phyloP scores from a whole-genome alignment of 2,888 invertebrate species.

The Cistogaster globosa region DNA sequence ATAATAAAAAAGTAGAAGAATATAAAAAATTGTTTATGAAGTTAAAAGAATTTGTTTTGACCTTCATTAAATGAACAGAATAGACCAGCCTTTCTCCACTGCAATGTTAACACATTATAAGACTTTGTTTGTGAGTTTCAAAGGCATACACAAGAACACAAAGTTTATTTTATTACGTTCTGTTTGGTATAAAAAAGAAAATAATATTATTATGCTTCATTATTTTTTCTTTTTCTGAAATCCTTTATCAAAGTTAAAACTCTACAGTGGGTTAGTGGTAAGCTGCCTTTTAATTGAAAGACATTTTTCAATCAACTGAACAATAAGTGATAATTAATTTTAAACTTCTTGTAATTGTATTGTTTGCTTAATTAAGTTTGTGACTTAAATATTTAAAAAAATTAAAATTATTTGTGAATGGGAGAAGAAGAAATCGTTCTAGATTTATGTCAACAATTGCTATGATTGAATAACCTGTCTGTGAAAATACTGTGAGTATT shows the following conservation, averaged over 20 bases:
- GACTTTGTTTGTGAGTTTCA: not conserved
- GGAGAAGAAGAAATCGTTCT: no score
- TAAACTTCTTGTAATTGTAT: not conserved
- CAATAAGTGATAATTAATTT: constrained; percentile 12
- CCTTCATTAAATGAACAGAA: not conserved
- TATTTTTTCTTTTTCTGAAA: not conserved
- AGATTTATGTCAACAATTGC: no score
- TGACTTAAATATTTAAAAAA: not conserved
- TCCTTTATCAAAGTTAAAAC: constrained; percentile 1
- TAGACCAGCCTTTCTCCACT: not conserved
- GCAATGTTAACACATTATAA: not conserved
- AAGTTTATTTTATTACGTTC: not conserved
- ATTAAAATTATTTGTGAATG: no score
- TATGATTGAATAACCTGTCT: no score
- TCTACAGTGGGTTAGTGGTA: not conserved
- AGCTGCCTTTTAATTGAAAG: not conserved
- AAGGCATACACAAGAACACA: no score
- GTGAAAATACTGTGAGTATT: no score
- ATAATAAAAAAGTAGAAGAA: not conserved
- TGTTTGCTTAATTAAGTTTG: constrained; percentile 18
- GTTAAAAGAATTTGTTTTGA: constrained; percentile 30
- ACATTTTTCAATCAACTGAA: constrained; percentile 19
- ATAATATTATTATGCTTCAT: not conserved
- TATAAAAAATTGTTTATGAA: not conserved
- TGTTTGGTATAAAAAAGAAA: not conserved